Percentiles rank a stretch among this genome's conserved stretches.
These are phyloP conservation scores for Drosophila kuntzei DNA, from an alignment of 2,888 invertebrate species.

Conservation along the genomic window DNA sequence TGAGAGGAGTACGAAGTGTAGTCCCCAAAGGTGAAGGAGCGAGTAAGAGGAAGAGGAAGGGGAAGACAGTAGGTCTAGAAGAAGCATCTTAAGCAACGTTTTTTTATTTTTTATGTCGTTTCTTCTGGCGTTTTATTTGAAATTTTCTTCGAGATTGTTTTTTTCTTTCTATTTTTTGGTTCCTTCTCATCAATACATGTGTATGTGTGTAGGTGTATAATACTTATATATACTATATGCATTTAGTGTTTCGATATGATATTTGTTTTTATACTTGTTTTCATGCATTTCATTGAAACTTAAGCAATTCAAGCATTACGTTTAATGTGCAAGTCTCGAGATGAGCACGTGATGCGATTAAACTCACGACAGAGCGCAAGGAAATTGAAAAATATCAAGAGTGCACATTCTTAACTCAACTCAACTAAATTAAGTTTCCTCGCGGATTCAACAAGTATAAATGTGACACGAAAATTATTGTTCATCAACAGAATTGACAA, in stretches of 20 bases:
- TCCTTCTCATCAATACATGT: constrained; percentile 23
- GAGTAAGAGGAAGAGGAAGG: neutral
- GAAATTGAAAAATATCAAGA: constrained; percentile 9
- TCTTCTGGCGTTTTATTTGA: constrained; percentile 55
- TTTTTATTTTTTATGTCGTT: constrained; percentile 12
- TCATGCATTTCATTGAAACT: constrained; percentile 29
- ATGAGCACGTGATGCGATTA: constrained; percentile 35
- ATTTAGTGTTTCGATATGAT: constrained; percentile 22
- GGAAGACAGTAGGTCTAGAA: constrained; percentile 1
- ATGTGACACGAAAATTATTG: too few species aligned
- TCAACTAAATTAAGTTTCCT: neutral
- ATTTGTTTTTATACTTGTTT: constrained; percentile 21
- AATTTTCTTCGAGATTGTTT: constrained; percentile 47
- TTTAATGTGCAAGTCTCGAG: constrained; percentile 12
- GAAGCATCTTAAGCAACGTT: constrained; percentile 33
- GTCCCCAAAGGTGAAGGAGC: constrained; percentile 22
- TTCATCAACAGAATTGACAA: too few species aligned
- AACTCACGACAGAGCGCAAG: constrained; percentile 14
- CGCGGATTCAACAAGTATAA: too few species aligned
- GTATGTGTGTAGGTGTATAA: constrained; percentile 1
- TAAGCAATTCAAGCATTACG: constrained; percentile 26
- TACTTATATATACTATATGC: constrained; percentile 34
- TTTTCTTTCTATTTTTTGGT: constrained; percentile 4
- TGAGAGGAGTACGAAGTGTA: neutral
- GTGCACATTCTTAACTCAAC: neutral